Percentiles rank a stretch among this genome's conserved stretches.
Conservation (phyloP, 2,797 vertebrate species). For the Hydrophis major region DNA sequence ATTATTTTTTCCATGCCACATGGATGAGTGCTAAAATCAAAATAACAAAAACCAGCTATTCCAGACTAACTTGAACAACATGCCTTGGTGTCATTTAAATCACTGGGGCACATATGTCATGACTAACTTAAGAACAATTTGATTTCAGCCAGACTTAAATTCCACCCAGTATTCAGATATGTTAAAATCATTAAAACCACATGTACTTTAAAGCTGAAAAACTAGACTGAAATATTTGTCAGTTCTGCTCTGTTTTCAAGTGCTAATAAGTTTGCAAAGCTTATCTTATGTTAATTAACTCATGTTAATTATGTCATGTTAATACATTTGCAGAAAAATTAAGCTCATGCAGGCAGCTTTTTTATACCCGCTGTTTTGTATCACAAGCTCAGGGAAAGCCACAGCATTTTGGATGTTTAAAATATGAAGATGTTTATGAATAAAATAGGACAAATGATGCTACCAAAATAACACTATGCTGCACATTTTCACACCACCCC, state of each 20-base stretch:
- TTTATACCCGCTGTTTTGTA: not conserved
- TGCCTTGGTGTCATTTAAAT: not conserved
- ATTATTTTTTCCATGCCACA: too few species aligned
- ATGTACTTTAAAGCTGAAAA: not conserved
- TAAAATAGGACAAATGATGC: not conserved
- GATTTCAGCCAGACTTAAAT: not conserved
- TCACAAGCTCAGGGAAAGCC: not conserved
- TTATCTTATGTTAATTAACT: conserved; percentile 33
- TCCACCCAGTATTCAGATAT: not conserved
- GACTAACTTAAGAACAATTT: not conserved
- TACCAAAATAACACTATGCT: not conserved
- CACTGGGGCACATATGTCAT: not conserved
- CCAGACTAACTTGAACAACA: not conserved
- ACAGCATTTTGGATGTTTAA: not conserved
- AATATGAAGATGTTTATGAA: not conserved
- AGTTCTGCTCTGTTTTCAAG: conserved; percentile 24
- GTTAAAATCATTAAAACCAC: conserved; percentile 6
- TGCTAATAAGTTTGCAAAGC: conserved; percentile 28
- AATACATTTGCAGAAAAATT: conserved; percentile 23
- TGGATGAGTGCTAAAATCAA: not conserved
- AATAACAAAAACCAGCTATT: not conserved
- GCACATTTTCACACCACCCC: not conserved
- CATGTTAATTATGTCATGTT: conserved; percentile 32
- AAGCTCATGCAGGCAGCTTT: not conserved
- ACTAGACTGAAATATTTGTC: conserved; percentile 4